phyloP scores from a whole-genome alignment of 2,113 vertebrate species.

The Sciurus niger region DNA sequence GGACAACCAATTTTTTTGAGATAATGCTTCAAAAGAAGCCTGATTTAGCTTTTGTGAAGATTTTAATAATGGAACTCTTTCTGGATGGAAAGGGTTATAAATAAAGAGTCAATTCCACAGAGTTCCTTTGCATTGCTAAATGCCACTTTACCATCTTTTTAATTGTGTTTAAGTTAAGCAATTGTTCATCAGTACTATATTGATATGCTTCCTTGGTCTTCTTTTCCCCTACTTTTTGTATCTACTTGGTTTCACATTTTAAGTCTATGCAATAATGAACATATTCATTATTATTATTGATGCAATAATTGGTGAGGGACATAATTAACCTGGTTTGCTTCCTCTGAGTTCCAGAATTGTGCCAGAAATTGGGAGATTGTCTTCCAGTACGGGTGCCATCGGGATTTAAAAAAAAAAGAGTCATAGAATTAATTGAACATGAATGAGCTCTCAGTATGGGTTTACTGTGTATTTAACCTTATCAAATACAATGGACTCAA shows the following conservation, averaged over 20 bases:
- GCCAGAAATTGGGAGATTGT: not conserved
- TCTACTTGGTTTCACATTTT: not conserved
- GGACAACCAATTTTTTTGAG: not conserved
- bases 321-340: not conserved
- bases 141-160: not conserved
- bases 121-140: constrained; percentile 7
- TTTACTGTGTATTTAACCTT: not conserved
- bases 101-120: not conserved
- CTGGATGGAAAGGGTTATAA: not conserved
- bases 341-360: not conserved
- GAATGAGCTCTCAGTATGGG: not conserved
- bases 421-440: not conserved
- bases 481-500: not conserved
- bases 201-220: not conserved
- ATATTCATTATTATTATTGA: not conserved
- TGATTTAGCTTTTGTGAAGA: constrained; percentile 56
- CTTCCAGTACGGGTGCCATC: not conserved
- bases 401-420: not conserved
- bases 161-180: constrained; percentile 19
- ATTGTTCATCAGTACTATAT: not conserved
- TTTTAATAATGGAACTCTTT: constrained; percentile 45
- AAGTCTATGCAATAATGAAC: not conserved
- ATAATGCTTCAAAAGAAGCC: constrained; percentile 39
- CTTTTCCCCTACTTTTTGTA: not conserved
- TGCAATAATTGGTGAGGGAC: not conserved